Evolutionary conservation across 2,888 invertebrate species (phyloP), one percentile per base, ranked within the genome.

Genomic region (Liopterus haemorrhoidalis): DNA sequence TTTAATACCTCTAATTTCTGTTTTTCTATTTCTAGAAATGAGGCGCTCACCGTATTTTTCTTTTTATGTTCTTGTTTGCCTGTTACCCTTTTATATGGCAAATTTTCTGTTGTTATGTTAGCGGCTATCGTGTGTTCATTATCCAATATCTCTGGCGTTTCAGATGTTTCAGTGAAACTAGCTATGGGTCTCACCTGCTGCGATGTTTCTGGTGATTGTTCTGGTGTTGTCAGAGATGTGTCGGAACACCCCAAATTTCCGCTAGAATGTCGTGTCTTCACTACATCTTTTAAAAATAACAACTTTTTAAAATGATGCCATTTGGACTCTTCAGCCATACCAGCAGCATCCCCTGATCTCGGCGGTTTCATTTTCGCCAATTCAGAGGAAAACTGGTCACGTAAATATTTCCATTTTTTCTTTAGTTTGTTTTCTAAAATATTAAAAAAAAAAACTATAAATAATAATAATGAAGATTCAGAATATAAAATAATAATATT

Each of bases 1-100:
- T 19, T 9, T 14, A 15, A 15, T 36, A 31, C n/a, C 25, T n/a
- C 31, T 11, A 2, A 11, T 40, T 35, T 15, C n/a, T 41, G 9
- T 39, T 24, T 6, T 25, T 14, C 8, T 5, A 27, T 27, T 27
- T 27, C 28, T 8, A 27, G 14, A 11, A 27, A 12, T 27, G 28
- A 27, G 11, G 8, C 14, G 4, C 11, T 22, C 6, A 8, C 6
- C 6, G 6, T 9, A 22, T 22, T 9, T 8, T 22, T 22, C 24
- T 22, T 22, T 14, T 12, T 12, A 27, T 27, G 14, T 14, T n/a
- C n/a, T n/a, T n/a, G n/a, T n/a, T n/a, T n/a, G n/a, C n/a, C n/a
- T n/a, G n/a, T n/a, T n/a, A n/a, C n/a, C n/a, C n/a, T n/a, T n/a
- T n/a, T n/a, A n/a, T n/a, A n/a, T n/a, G n/a, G n/a, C n/a, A n/a